Percentiles rank a stretch among this genome's conserved stretches.
Conservation (phyloP, 2,797 vertebrate species). For the Gymnoscopelus microlampas region DNA sequence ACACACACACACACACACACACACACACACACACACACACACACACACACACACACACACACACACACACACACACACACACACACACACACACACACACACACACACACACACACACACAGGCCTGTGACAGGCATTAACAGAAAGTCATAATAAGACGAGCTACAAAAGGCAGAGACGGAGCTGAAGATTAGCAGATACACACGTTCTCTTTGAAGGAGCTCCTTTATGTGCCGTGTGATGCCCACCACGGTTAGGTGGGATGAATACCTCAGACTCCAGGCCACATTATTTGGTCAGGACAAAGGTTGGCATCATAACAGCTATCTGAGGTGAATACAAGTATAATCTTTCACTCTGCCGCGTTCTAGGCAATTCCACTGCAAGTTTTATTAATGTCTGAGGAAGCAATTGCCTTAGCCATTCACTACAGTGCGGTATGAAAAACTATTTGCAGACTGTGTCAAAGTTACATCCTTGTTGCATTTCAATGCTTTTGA, state of each 20-base stretch:
- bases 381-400: no score
- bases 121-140: conserved; percentile 76
- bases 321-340: conserved; percentile 55
- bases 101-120: conserved; percentile 38
- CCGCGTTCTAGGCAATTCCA: no score
- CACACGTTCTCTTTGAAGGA: conserved; percentile 74
- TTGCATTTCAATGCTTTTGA: no score
- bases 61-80: conserved; percentile 45
- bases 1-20: conserved; percentile 49
- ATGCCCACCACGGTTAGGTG: conserved; percentile 65
- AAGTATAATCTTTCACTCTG: no score
- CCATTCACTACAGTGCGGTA: no score
- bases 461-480: no score
- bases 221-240: conserved; percentile 73
- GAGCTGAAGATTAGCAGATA: conserved; percentile 80
- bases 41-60: conserved; percentile 47
- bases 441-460: no score
- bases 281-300: conserved; percentile 77
- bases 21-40: conserved; percentile 47
- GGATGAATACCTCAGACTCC: conserved; percentile 74
- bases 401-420: no score
- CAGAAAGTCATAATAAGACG: conserved; percentile 85
- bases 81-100: conserved; percentile 25
- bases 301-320: conserved; percentile 76
- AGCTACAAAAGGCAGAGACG: conserved; percentile 74